Evolutionary conservation across 1,140 invertebrate species (phyloP).

Genomic region (Cardiocondyla obscurior): DNA sequence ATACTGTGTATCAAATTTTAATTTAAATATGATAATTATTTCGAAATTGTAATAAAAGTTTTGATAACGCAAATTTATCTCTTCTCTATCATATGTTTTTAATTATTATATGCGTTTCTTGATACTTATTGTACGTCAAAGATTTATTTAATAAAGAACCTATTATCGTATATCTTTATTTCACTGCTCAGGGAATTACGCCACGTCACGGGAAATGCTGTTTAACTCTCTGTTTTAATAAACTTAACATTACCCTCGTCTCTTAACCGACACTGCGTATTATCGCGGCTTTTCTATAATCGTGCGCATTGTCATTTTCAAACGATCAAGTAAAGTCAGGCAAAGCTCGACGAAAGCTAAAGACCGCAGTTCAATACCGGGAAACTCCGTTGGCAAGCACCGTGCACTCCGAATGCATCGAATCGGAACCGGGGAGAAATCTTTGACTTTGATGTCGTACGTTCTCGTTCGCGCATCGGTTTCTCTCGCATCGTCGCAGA

Average conservation of each 20-base stretch:
- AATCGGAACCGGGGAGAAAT: conserved; percentile 25
- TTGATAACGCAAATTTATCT: not conserved
- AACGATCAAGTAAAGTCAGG: not conserved
- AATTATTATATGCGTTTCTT: not conserved
- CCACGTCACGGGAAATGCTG: not conserved
- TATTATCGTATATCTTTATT: not conserved
- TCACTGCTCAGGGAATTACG: not conserved
- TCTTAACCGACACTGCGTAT: not conserved
- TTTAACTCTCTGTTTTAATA: conserved; percentile 1
- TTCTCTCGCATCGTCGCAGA: not conserved
- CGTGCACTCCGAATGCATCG: conserved; percentile 5
- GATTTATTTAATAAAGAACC: not conserved
- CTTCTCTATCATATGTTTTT: not conserved
- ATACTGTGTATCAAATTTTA: not conserved
- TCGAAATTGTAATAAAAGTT: not conserved
- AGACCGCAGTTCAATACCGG: not conserved
- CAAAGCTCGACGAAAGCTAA: not conserved
- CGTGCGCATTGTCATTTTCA: not conserved
- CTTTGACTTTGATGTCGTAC: conserved; percentile 40
- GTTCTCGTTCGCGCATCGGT: not conserved
- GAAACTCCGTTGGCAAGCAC: conserved; percentile 12
- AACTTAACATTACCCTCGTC: not conserved
- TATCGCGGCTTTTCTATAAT: not conserved
- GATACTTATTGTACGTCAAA: not conserved
- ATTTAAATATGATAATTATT: not conserved